Percentiles rank a stretch among this genome's conserved stretches.
Conservation (phyloP, 2,113 vertebrate genomes). For the Murina feae region DNA sequence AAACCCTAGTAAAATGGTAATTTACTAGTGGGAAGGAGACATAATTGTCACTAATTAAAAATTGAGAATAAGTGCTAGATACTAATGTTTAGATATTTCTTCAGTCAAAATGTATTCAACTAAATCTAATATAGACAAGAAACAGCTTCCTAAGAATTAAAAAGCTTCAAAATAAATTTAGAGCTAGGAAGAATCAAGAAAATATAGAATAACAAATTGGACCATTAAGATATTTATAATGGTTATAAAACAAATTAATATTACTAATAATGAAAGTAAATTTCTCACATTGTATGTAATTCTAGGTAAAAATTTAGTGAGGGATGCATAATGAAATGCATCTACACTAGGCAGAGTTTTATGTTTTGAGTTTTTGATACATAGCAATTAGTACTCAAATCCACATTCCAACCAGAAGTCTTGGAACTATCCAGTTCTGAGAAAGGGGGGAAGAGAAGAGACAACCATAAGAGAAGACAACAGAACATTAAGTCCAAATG, state of each 20-base stretch:
- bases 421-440: not conserved
- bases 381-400: not conserved
- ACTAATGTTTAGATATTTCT: not conserved
- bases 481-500: not conserved
- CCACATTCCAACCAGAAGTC: not conserved
- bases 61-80: not conserved
- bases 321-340: not conserved
- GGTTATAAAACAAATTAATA: not conserved
- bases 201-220: not conserved
- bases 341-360: not conserved
- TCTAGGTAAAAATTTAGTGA: not conserved
- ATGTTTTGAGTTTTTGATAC: not conserved
- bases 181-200: not conserved
- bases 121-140: not conserved
- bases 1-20: not conserved
- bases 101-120: slow-evolving; percentile 2
- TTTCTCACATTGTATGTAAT: not conserved
- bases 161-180: slow-evolving; percentile 19
- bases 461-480: not conserved
- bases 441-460: not conserved
- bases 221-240: not conserved
- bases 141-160: not conserved
- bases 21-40: not conserved
- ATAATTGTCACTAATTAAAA: not conserved
- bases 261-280: not conserved